Evolutionary conservation across 2,113 vertebrate species (phyloP).

Genomic region (Oreochromis spilurus): DNA sequence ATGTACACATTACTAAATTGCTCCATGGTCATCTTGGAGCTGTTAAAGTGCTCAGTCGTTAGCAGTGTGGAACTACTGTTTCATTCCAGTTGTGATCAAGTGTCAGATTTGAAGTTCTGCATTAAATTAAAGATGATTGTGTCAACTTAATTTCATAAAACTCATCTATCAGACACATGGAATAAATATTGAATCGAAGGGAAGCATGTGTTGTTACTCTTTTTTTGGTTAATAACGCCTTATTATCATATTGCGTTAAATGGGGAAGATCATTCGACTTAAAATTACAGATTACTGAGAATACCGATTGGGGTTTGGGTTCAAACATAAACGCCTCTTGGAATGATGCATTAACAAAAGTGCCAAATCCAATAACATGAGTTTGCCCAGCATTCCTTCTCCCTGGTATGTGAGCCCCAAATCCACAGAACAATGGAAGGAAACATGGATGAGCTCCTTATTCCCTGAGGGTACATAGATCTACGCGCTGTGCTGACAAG

Average conservation of each 20-base stretch:
- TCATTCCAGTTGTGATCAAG: neutral
- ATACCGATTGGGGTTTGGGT: neutral
- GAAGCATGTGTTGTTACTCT: no score
- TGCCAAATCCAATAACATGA: slow-evolving; percentile 1
- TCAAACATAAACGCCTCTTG: neutral
- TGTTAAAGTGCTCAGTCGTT: neutral
- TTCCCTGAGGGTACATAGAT: slow-evolving; percentile 10
- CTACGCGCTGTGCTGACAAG: neutral
- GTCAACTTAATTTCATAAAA: neutral
- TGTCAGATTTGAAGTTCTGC: neutral
- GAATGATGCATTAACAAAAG: neutral
- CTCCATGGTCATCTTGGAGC: neutral
- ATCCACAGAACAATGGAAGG: slow-evolving; percentile 73
- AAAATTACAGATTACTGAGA: neutral
- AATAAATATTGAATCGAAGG: neutral
- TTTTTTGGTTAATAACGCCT: neutral
- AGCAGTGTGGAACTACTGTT: neutral
- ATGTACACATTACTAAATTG: neutral
- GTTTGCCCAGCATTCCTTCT: slow-evolving; percentile 24
- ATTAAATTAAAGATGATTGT: neutral
- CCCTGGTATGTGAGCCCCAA: slow-evolving; percentile 22
- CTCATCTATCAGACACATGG: neutral
- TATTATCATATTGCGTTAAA: rapidly evolving
- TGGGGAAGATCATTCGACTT: neutral
- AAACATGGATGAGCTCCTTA: slow-evolving; percentile 68